phyloP scores from a whole-genome alignment of 2,888 invertebrate species.

The Nebria salina region DNA sequence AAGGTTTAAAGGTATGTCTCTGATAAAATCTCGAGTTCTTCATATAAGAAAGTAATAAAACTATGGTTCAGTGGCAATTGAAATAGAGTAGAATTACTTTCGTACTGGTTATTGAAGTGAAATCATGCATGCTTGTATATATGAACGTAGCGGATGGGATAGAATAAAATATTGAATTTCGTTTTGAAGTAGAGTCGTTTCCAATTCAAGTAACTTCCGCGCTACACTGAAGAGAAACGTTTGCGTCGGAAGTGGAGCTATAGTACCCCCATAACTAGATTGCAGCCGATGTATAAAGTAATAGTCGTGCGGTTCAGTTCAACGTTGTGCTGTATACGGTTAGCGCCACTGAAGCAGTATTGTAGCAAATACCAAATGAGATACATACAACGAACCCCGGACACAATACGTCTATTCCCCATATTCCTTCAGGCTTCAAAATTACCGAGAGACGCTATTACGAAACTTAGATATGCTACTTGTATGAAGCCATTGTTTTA shows the following conservation, averaged over 20 bases:
- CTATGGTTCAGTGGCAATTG: too few species aligned
- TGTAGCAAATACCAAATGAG: not conserved
- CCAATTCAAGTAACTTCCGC: conserved; percentile 40
- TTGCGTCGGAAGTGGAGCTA: conserved; percentile 8
- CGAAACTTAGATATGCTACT: not conserved
- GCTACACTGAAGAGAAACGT: conserved; percentile 27
- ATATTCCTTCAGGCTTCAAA: not conserved
- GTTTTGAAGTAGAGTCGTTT: conserved; percentile 28
- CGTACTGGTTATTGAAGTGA: not conserved
- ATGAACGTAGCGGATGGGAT: not conserved
- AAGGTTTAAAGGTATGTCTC: too few species aligned
- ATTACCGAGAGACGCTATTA: not conserved
- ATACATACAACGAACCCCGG: not conserved
- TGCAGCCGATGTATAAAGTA: conserved; percentile 27
- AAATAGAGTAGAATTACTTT: not conserved
- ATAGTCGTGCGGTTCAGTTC: conserved; percentile 9
- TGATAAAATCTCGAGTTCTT: too few species aligned
- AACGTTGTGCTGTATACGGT: not conserved
- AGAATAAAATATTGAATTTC: conserved; percentile 44
- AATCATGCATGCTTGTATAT: not conserved
- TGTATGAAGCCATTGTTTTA: not conserved
- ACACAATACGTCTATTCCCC: not conserved
- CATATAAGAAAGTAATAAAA: too few species aligned
- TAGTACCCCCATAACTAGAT: conserved; percentile 34
- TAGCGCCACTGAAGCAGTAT: not conserved